Base-by-base conservation (phyloP, 1,140 invertebrate species). In the Aradophagus sp. region DNA sequence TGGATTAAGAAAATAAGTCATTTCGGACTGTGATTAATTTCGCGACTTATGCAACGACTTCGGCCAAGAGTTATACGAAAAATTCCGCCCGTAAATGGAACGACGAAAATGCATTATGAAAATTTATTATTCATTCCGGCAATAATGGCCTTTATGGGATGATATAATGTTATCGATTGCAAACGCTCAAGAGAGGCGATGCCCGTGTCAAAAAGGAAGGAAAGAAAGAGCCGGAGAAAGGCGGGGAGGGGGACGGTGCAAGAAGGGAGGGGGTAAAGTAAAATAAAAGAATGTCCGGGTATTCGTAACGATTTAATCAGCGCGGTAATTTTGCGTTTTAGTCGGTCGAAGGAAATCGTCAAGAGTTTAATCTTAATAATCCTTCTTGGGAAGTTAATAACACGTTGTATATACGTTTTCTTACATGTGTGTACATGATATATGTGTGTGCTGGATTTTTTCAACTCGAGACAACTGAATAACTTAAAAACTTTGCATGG, bases 1-100 rank as follows among this genome's bases (percentile, higher is more conserved):
- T 72, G 69, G 52, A 72, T 66, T 62, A 72, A 72, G 69, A 67
- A 72, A 66, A 66, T 72, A 67, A 53, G 62, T 66, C 45, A 65
- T 58, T 66, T 48, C 48, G n/a, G 55, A 58, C 69, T 48, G 56
- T 66, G 62, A 72, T 72, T 66, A 72, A 72, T 66, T 66, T 53
- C 19, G 27, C 55, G 53, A 53, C 48, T 53, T 66, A 50, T 55
- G 52, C 52, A 58, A 58, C 42, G 42, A 59, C 45, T 45, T n/a
- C n/a, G n/a, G 58, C 59, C 20, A 50, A 53, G 61, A 65, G 50
- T 63, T 71, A 62, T 69, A n/a, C 41, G 52, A 58, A 69, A 69
- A 69, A 69, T 62, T 69, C 19, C 14, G 45, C 35, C 62, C 53
- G 19, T 67, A 67, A 67, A 67, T 67, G 62, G 31, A 67, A 59